A percentile compares a stretch with the other conserved stretches of the same genome.
Conservation (phyloP, 2,113 vertebrate genomes). For the Platanista minor region DNA sequence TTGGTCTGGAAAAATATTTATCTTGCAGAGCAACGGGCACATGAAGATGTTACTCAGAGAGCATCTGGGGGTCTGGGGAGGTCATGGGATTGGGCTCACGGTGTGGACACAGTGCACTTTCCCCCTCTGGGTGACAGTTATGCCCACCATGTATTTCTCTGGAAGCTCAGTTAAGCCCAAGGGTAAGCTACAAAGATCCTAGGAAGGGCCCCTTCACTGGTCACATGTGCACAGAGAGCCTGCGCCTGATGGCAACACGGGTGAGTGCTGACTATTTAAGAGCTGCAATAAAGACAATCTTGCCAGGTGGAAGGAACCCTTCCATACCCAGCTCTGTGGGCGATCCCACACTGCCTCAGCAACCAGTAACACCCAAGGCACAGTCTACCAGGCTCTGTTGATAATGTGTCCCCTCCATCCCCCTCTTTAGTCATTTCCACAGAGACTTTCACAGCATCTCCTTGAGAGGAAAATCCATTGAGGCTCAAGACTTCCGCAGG, state of each 20-base stretch:
- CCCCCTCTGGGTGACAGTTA: no score
- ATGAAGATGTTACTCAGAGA: not conserved
- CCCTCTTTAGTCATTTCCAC: not conserved
- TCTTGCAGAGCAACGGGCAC: not conserved
- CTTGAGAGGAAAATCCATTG: not conserved
- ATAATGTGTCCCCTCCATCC: not conserved
- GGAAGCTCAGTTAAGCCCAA: not conserved
- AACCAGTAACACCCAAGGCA: not conserved
- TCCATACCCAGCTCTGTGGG: not conserved
- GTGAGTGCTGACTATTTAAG: not conserved
- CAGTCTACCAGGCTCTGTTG: accelerated
- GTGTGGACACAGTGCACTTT: not conserved
- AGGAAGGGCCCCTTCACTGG: not conserved
- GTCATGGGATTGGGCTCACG: not conserved
- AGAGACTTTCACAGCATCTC: not conserved
- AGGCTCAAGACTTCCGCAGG: not conserved
- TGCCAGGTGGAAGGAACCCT: not conserved
- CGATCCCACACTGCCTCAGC: not conserved
- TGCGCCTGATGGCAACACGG: accelerated
- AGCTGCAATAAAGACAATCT: not conserved
- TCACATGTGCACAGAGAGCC: accelerated
- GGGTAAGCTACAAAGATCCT: not conserved
- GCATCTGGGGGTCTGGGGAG: not conserved
- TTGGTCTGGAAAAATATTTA: conserved; percentile 10
- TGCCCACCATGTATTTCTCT: not conserved